Percentiles rank a stretch among this genome's conserved stretches.
Evolutionary conservation across 2,888 invertebrate species (phyloP).

Genomic region (Fabriciana adippe): DNA sequence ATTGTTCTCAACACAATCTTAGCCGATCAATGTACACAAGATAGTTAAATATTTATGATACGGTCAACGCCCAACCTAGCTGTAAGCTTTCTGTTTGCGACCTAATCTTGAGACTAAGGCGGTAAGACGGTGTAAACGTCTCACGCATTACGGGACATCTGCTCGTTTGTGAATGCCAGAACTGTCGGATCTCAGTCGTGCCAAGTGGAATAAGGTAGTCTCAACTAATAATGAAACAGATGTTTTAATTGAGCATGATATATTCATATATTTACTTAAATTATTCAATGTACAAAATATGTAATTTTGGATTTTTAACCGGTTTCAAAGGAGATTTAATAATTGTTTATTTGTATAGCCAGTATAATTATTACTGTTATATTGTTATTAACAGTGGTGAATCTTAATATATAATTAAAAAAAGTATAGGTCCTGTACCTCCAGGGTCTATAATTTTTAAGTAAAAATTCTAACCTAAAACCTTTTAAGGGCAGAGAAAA

Average conservation of each 20-base stretch:
- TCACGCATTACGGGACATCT: slow-evolving; percentile 17
- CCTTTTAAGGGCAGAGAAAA: no score
- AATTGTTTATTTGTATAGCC: no score
- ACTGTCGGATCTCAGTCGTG: slow-evolving; percentile 24
- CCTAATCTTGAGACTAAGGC: slow-evolving; percentile 33
- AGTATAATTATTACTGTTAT: no score
- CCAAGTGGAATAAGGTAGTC: slow-evolving; percentile 35
- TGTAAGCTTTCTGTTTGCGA: slow-evolving; percentile 27
- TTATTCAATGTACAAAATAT: neutral
- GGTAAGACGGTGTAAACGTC: slow-evolving; percentile 14
- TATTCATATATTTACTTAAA: slow-evolving; percentile 2
- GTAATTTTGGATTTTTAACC: neutral
- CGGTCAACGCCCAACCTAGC: slow-evolving; percentile 19
- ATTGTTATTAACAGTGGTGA: no score
- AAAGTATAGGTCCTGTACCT: no score
- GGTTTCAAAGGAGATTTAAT: neutral
- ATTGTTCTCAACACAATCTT: slow-evolving; percentile 9
- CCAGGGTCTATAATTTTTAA: no score
- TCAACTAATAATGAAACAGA: slow-evolving; percentile 31
- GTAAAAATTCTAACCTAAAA: no score
- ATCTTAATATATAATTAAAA: no score
- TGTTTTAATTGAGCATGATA: slow-evolving; percentile 25
- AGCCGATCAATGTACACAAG: slow-evolving; percentile 20
- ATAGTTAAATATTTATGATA: slow-evolving; percentile 27
- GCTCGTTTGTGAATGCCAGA: slow-evolving; percentile 20